phyloP scores from a whole-genome alignment of 2,888 invertebrate genomes.

The Clostera curtula region DNA sequence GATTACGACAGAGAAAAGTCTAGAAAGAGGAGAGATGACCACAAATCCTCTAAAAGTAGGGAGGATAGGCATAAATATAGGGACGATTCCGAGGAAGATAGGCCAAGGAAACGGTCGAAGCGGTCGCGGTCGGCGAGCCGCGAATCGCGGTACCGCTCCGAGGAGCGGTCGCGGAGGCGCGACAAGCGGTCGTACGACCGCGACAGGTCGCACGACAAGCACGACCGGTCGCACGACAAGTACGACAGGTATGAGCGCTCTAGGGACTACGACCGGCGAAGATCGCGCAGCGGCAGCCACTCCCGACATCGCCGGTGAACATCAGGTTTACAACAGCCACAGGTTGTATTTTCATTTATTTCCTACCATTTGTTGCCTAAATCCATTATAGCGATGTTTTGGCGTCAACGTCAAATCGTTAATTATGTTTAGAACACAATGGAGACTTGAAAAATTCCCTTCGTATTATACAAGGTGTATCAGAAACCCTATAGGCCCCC shows the following conservation, averaged over 20 bases:
- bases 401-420: too few species aligned
- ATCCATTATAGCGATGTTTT: too few species aligned
- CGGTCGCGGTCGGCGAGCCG: constrained; percentile 55
- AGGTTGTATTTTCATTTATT: constrained; percentile 70
- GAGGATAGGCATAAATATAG: constrained; percentile 43
- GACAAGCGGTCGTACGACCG: constrained; percentile 43
- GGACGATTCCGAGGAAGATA: constrained; percentile 55
- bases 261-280: constrained; percentile 57
- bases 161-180: constrained; percentile 38
- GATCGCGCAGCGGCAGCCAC: constrained; percentile 52
- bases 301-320: constrained; percentile 61
- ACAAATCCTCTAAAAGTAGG: too few species aligned
- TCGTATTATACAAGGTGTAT: too few species aligned
- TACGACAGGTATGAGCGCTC: constrained; percentile 66
- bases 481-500: too few species aligned
- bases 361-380: too few species aligned
- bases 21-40: constrained; percentile 44
- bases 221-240: constrained; percentile 35
- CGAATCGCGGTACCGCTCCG: constrained; percentile 43
- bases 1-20: constrained; percentile 47
- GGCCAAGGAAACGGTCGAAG: constrained; percentile 44
- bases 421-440: too few species aligned
- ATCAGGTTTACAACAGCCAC: constrained; percentile 49
- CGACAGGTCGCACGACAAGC: constrained; percentile 39
- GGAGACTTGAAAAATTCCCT: too few species aligned